These are phyloP conservation scores for Platanista minor DNA, from an alignment of 2,113 vertebrate genomes.

Conservation along the genomic window DNA sequence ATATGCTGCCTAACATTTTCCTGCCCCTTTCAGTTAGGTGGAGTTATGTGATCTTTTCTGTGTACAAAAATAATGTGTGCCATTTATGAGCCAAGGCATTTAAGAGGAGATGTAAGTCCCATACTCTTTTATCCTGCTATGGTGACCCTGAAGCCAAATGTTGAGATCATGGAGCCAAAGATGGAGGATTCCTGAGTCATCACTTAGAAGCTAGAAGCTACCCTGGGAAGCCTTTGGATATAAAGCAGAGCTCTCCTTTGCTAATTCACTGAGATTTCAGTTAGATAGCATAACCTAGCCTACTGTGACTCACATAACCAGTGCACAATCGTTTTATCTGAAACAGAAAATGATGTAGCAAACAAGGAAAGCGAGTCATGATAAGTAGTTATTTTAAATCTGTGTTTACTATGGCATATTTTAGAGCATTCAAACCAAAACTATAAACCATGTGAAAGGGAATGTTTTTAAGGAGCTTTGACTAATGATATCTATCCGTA, in stretches of 20 bases:
- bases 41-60: neutral
- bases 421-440: neutral
- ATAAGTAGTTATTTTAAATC: neutral
- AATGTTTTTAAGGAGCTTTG: neutral
- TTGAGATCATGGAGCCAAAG: neutral
- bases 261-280: neutral
- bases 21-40: neutral
- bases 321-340: neutral
- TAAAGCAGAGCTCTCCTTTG: neutral
- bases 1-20: neutral
- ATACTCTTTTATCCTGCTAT: neutral
- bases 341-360: neutral
- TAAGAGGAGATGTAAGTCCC: neutral
- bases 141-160: neutral
- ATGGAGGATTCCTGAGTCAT: neutral
- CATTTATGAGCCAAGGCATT: neutral
- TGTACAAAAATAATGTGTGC: neutral
- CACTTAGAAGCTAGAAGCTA: neutral
- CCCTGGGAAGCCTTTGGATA: neutral
- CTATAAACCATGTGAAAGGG: neutral
- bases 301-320: neutral
- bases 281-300: neutral
- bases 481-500: neutral
- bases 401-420: neutral
- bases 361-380: neutral